phyloP scores from a whole-genome alignment of 1,140 invertebrate genomes.

The Cecropterus lyciades region DNA sequence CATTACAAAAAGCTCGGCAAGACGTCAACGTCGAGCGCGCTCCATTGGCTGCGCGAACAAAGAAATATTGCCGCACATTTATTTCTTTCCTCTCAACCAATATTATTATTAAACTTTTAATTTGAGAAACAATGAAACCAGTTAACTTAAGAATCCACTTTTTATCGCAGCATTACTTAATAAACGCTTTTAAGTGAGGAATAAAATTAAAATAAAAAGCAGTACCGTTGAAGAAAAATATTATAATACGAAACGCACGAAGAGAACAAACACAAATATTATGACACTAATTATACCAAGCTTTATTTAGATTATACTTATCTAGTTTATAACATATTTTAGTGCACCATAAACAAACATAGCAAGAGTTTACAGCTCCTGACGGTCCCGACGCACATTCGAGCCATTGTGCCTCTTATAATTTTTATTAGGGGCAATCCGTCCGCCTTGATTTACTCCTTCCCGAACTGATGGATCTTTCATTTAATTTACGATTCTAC shows the following conservation, averaged over 20 bases:
- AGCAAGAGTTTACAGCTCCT: slow-evolving; percentile 80
- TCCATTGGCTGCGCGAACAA: slow-evolving; percentile 77
- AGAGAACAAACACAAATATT: slow-evolving; percentile 60
- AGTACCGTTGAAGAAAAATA: not conserved
- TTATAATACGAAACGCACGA: not conserved
- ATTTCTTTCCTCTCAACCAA: slow-evolving; percentile 58
- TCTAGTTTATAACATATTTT: slow-evolving; percentile 84
- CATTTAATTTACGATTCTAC: slow-evolving; percentile 81
- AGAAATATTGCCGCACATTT: slow-evolving; percentile 76
- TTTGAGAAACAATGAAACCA: slow-evolving; percentile 38
- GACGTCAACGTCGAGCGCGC: slow-evolving; percentile 69
- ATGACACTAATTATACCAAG: slow-evolving; percentile 75
- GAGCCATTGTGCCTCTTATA: slow-evolving; percentile 82
- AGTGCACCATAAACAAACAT: slow-evolving; percentile 83
- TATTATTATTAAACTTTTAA: slow-evolving; percentile 48
- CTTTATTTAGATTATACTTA: slow-evolving; percentile 82
- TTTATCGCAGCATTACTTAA: slow-evolving; percentile 13
- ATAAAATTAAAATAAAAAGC: no score
- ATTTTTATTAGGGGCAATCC: slow-evolving; percentile 84
- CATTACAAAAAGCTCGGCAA: slow-evolving; percentile 75
- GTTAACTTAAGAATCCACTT: slow-evolving; percentile 22
- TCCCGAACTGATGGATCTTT: slow-evolving; percentile 83
- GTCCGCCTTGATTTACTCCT: slow-evolving; percentile 82
- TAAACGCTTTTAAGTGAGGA: not conserved
- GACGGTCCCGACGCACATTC: slow-evolving; percentile 74